Evolutionary conservation across 2,797 vertebrate genomes (phyloP).

Genomic region (Nannoperca australis): DNA sequence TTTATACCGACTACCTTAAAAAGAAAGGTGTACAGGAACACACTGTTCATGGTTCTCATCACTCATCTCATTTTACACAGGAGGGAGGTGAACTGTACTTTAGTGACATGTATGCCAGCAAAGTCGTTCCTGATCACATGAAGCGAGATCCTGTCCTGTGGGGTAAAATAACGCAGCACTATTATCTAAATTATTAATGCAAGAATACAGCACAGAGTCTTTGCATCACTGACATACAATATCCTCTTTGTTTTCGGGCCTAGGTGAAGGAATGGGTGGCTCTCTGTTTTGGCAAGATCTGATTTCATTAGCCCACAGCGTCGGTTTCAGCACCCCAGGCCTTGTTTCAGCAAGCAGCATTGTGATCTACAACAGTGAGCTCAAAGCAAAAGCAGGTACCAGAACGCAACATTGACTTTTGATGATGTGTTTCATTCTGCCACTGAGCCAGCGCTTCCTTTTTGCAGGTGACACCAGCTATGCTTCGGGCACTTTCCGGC

Average conservation of each 20-base stretch:
- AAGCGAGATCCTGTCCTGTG: constrained; percentile 82
- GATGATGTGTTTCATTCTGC: background rate
- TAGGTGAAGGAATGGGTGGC: constrained; percentile 86
- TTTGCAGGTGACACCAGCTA: constrained; percentile 80
- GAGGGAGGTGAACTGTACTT: constrained; percentile 85
- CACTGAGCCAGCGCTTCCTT: constrained; percentile 5
- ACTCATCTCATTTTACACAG: constrained; percentile 55
- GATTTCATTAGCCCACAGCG: constrained; percentile 75
- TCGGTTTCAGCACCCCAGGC: constrained; percentile 82
- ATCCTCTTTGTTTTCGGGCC: background rate
- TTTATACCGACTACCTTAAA: background rate
- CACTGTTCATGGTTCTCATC: background rate
- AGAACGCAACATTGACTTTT: background rate
- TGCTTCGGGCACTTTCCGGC: constrained; percentile 83
- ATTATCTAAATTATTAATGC: background rate
- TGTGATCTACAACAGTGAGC: constrained; percentile 74
- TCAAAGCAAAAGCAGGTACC: constrained; percentile 81
- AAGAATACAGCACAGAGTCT: background rate
- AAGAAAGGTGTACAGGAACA: background rate
- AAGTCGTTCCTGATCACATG: constrained; percentile 80
- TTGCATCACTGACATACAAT: background rate
- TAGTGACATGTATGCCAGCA: constrained; percentile 86
- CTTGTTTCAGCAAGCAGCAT: constrained; percentile 80
- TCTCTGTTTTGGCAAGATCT: constrained; percentile 83
- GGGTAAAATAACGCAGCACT: constrained; percentile 68